Percentiles rank a stretch among this genome's conserved stretches.
Conservation (phyloP, 2,113 vertebrate genomes). For the Tringa solitaria region DNA sequence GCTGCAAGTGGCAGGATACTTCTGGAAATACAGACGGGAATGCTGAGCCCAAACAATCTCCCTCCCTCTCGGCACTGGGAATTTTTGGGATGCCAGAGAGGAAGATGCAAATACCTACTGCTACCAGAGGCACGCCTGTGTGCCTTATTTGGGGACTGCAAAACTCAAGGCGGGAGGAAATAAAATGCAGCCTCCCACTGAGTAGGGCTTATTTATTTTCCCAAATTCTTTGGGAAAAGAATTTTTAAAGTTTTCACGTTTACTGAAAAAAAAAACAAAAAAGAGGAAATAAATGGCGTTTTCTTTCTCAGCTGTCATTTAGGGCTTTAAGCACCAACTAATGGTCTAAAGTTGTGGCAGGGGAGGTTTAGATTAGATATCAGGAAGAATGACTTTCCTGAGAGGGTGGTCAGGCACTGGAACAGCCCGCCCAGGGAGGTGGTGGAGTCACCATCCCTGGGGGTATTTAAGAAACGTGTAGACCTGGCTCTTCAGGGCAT, state of each 20-base stretch:
- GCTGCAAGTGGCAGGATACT: background rate
- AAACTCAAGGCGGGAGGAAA: background rate
- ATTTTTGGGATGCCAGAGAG: background rate
- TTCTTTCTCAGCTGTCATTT: background rate
- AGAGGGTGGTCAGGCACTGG: too few species aligned
- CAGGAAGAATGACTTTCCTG: too few species aligned
- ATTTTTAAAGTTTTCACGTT: fast-evolving
- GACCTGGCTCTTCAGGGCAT: too few species aligned
- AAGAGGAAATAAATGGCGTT: background rate
- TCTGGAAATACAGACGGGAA: background rate
- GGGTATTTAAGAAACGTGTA: too few species aligned
- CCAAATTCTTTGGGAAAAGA: background rate
- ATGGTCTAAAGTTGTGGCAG: too few species aligned
- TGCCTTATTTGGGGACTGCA: background rate
- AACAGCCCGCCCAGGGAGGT: too few species aligned
- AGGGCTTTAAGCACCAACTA: background rate
- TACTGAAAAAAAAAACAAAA: background rate
- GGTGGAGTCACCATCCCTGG: too few species aligned
- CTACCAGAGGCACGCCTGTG: fast-evolving
- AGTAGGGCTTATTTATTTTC: background rate
- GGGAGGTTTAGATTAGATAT: too few species aligned
- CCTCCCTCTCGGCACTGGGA: background rate
- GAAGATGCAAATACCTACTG: background rate
- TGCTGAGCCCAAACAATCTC: background rate
- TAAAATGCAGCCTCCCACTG: background rate